Conservation (phyloP, 2,113 vertebrate species). For the Periophthalmus modestus region DNA sequence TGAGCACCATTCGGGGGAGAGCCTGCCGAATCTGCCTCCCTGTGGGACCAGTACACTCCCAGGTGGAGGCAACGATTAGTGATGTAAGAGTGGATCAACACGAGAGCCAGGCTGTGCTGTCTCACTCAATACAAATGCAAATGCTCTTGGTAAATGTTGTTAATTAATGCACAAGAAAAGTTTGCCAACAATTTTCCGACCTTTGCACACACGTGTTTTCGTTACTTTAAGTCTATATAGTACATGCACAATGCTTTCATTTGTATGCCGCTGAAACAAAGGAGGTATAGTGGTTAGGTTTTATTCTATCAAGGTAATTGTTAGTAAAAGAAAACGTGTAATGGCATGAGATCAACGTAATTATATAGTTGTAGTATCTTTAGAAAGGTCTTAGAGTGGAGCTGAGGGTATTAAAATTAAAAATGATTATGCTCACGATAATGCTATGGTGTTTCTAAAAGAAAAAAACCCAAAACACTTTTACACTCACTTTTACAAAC, state of each 20-base stretch:
- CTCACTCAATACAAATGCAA: background rate
- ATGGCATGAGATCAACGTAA: background rate
- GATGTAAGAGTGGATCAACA: slow-evolving; percentile 10
- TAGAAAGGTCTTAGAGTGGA: background rate
- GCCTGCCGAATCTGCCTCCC: slow-evolving; percentile 26
- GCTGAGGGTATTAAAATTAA: background rate
- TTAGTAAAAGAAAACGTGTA: background rate
- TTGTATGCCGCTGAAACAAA: background rate
- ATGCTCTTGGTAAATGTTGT: background rate
- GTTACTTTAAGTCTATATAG: background rate
- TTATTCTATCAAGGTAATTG: background rate
- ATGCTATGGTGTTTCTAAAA: no score
- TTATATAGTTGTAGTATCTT: background rate
- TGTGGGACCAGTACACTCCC: slow-evolving; percentile 24
- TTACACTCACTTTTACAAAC: no score
- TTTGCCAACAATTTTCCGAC: slow-evolving; percentile 2
- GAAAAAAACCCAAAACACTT: no score
- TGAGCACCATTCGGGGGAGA: slow-evolving; percentile 26
- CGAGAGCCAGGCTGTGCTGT: slow-evolving; percentile 12
- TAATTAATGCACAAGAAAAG: background rate
- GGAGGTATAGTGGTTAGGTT: background rate
- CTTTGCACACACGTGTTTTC: background rate
- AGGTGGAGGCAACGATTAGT: slow-evolving; percentile 30
- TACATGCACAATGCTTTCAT: background rate
- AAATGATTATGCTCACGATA: background rate